These are phyloP conservation scores for Tiaroga cobitis DNA, from an alignment of 2,797 vertebrate species.

Conservation along the genomic window DNA sequence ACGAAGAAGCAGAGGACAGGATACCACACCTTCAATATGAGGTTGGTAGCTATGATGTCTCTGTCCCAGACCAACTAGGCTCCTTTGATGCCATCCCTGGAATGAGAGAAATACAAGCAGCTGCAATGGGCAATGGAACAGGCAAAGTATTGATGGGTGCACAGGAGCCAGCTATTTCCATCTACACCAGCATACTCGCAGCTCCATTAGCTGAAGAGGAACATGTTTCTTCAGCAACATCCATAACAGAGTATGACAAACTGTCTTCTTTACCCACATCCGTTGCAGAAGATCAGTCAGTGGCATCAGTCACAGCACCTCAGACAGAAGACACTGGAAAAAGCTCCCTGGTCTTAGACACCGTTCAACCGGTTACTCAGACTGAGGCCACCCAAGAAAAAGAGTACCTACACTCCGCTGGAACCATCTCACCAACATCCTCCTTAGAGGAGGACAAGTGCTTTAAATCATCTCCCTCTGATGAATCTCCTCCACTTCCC, in stretches of 20 bases:
- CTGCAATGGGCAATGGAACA: constrained; percentile 66
- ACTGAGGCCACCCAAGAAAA: constrained; percentile 84
- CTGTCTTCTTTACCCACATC: constrained; percentile 94
- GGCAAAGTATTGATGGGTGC: constrained; percentile 79
- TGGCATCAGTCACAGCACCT: constrained; percentile 84
- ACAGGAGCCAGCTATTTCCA: constrained; percentile 85
- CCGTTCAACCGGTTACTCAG: constrained; percentile 81
- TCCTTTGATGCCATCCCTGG: constrained; percentile 87
- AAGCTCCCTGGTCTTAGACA: constrained; percentile 84
- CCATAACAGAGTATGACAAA: constrained; percentile 97
- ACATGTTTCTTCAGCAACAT: constrained; percentile 95
- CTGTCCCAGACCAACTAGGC: constrained; percentile 86
- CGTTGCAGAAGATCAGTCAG: constrained; percentile 93
- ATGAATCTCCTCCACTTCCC: constrained; percentile 82
- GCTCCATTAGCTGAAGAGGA: constrained; percentile 97
- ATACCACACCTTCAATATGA: constrained; percentile 90
- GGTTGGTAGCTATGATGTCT: constrained; percentile 84
- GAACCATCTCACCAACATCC: constrained; percentile 94
- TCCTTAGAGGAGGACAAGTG: constrained; percentile 94
- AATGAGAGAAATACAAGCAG: constrained; percentile 80
- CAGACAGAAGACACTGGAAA: constrained; percentile 89
- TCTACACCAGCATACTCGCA: constrained; percentile 91
- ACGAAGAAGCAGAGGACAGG: constrained; percentile 93
- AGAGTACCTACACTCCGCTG: constrained; percentile 88
- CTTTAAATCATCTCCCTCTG: constrained; percentile 88